phyloP scores from a whole-genome alignment of 2,888 invertebrate genomes.

The Labia minor region DNA sequence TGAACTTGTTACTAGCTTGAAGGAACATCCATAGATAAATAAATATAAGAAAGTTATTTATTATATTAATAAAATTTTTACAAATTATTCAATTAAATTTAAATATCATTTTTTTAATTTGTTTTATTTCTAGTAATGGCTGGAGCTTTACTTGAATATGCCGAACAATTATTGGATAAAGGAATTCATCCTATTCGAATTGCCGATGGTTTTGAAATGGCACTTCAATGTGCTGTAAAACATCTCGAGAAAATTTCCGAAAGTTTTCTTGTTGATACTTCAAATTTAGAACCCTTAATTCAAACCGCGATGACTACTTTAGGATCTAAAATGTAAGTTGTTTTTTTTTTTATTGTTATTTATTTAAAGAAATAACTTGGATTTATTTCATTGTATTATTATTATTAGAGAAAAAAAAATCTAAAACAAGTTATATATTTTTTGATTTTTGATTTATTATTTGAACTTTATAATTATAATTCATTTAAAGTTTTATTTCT shows the following conservation, averaged over 20 bases:
- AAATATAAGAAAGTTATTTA: too few relatives aligned
- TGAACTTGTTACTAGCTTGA: too few relatives aligned
- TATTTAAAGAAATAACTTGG: background rate
- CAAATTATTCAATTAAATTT: too few relatives aligned
- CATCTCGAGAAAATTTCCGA: slow-evolving; percentile 83
- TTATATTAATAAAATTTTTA: too few relatives aligned
- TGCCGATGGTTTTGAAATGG: slow-evolving; percentile 96
- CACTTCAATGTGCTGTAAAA: slow-evolving; percentile 75
- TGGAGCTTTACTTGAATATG: slow-evolving; percentile 90
- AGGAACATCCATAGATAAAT: too few relatives aligned
- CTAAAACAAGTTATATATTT: too few relatives aligned
- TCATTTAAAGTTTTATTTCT: too few relatives aligned
- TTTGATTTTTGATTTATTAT: too few relatives aligned
- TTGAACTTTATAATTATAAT: too few relatives aligned
- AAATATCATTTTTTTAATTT: too few relatives aligned
- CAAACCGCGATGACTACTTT: slow-evolving; percentile 96
- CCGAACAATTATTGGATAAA: slow-evolving; percentile 80
- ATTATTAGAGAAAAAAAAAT: too few relatives aligned
- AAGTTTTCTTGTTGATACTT: slow-evolving; percentile 72
- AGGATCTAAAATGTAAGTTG: slow-evolving; percentile 81
- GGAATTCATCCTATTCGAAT: slow-evolving; percentile 98
- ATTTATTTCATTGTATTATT: slow-evolving; percentile 14
- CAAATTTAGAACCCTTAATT: slow-evolving; percentile 77
- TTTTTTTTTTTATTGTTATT: too few relatives aligned
- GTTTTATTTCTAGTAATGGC: slow-evolving; percentile 49